Conservation (phyloP, 2,113 vertebrate genomes). For the Notiomystis cincta region DNA sequence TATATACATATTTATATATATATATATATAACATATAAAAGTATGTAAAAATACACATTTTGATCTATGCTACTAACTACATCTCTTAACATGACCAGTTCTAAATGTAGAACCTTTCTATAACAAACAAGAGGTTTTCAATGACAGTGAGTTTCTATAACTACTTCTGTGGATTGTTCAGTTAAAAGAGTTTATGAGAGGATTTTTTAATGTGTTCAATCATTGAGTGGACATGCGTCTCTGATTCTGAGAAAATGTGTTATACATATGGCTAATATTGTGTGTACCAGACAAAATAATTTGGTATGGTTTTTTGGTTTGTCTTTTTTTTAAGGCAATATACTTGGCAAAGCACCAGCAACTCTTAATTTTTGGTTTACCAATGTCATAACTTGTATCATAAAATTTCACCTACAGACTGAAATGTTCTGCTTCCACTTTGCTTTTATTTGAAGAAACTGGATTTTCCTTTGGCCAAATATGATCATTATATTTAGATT, state of each 20-base stretch:
- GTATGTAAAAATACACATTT: neutral
- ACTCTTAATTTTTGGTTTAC: neutral
- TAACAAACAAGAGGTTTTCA: neutral
- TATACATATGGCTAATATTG: neutral
- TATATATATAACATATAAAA: neutral
- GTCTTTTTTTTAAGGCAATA: neutral
- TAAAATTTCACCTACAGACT: neutral
- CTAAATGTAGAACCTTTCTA: neutral
- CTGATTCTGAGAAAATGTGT: neutral
- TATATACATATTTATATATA: neutral
- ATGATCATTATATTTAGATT: neutral
- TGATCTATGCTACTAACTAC: neutral
- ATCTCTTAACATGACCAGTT: neutral
- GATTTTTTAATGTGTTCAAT: neutral
- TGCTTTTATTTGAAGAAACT: neutral
- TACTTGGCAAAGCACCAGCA: neutral
- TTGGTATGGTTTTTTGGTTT: neutral
- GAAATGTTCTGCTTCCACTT: neutral
- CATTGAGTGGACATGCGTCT: neutral
- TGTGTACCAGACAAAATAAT: neutral
- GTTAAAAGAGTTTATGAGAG: neutral
- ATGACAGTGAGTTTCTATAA: neutral
- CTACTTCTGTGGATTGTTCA: neutral
- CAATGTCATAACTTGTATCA: neutral
- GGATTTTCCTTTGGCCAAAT: neutral